Evolutionary conservation across 2,797 vertebrate genomes (phyloP), one percentile per base, ranked within the genome.

Genomic region (Tragelaphus oryx): DNA sequence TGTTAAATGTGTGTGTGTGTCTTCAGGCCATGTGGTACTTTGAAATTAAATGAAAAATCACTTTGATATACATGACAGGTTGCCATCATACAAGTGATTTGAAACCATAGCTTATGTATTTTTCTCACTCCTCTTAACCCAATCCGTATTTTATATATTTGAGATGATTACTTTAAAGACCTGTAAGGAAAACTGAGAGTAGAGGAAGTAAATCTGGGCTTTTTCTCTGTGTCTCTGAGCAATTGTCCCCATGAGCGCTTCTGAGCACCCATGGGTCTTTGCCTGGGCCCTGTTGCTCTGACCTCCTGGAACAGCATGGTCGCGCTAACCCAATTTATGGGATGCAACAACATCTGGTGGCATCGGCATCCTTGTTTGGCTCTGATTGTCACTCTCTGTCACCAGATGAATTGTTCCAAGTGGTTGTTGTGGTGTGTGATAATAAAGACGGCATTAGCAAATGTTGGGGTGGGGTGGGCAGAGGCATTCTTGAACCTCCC

Each of bases 291-390:
- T 94, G 91, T 99, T 99, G 98, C 99, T 98, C 98, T 88, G 97
- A 95, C 80, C 44, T 97, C 98, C 98, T 98, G 98, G 97, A 97
- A 98, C 85, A 98, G 85, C 96, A 97, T 97, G 98, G 98, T 97
- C 96, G 98, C 16, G 5, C 94, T 97, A 97, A 98, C 55, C 59
- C 60, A 93, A 93, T 98, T 93, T 99, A 99, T 98, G 98, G 99
- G 98, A 98, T 98, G 98, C 98, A 98, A 98, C 98, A 99, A 99
- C 99, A 99, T 99, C 99, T 99, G 99, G 99, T 76, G 94, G 97
- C 97, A 96, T 93, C 98, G 98, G 98, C 96, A 97, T 96, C 97
- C 97, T 86, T 11, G 97, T 95, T 98, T 95, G 76, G 97, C 82
- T 98, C 98, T 96, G 93, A 98, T 97, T 98, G 98, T 98, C 98